Evolutionary conservation across 2,888 invertebrate species (phyloP), one percentile per base, ranked within the genome.

Genomic region (Scaptomyza tumidula): DNA sequence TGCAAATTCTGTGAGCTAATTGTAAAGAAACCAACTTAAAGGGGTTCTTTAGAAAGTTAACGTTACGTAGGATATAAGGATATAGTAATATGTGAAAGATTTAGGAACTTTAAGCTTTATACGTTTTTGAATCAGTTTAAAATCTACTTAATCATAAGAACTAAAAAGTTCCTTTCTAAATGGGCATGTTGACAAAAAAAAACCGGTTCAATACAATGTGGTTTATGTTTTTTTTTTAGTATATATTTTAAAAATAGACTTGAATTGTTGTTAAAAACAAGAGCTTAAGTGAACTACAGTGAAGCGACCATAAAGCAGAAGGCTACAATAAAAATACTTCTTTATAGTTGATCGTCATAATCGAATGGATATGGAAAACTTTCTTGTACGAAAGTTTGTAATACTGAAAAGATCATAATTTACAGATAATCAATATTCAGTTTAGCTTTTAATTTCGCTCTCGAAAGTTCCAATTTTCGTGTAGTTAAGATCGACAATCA

Each of bases 171-270:
- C 35, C 16, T 53, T 65, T 46, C 24, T 39, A 35, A 19, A 27
- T 45, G 35, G 46, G 46, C 16, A 14, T 10, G 16, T 35, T 33
- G 10, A 33, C n/a, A 16, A 39, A 16, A 39, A 66, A 67, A n/a
- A n/a, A n/a, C 67, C 48, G 46, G 68, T 65, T 67, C 7, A 9
- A 24, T 10, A 35, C 24, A 48, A 41, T 43, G 29, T 55, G 7
- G 19, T 55, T 39, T 24, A 5, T 19, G 19, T 19, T 37, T 46
- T 53, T 19, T 37, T 46, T 53, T 41, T 10, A 13, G 33, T 19
- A 3, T 33, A n/a, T 35, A 37, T 14, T 29, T 43, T 31, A 24
- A 31, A 31, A 50, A 45, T 63, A 4, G 19, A 43, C 35, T 37
- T 16, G 24, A 37, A 24, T 41, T 37, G 16, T 33, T 33, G 33